These are phyloP conservation scores for Cyprinus carpio DNA, from an alignment of 2,113 vertebrate species.

Conservation along the genomic window DNA sequence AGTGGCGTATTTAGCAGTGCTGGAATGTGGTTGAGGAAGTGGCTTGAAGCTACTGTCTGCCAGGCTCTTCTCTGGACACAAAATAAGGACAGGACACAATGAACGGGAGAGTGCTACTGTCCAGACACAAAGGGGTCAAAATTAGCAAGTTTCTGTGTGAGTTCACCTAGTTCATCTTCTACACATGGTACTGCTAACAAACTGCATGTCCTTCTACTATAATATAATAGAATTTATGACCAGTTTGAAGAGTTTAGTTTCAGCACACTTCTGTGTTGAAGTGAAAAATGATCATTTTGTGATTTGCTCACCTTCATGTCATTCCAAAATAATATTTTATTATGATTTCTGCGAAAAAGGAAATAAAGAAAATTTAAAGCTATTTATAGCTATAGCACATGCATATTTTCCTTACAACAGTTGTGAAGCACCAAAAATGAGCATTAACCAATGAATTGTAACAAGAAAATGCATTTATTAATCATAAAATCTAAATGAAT, in stretches of 20 bases:
- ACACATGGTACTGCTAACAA: not conserved
- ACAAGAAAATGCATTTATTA: too few species aligned
- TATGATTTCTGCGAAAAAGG: not conserved
- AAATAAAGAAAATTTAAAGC: not conserved
- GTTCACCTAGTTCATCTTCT: not conserved
- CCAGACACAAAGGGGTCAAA: conserved; percentile 5
- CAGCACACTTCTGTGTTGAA: not conserved
- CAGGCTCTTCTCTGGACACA: not conserved
- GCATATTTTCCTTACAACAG: not conserved
- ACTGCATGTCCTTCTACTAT: not conserved
- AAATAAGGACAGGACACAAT: conserved; percentile 30
- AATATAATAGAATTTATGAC: not conserved
- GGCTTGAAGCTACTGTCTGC: conserved; percentile 30
- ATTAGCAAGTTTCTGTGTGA: not conserved
- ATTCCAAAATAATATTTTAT: not conserved
- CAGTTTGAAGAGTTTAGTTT: not conserved
- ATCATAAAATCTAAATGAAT: too few species aligned
- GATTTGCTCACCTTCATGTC: not conserved
- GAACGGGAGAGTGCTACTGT: not conserved
- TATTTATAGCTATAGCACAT: not conserved
- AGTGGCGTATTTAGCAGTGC: not conserved
- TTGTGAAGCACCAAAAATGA: not conserved
- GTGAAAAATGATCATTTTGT: not conserved
- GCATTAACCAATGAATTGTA: too few species aligned
- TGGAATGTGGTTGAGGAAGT: conserved; percentile 51